A percentile compares a stretch with the other conserved stretches of the same genome.
phyloP scores from a whole-genome alignment of 2,888 invertebrate genomes.

The Sphinx pinastri region DNA sequence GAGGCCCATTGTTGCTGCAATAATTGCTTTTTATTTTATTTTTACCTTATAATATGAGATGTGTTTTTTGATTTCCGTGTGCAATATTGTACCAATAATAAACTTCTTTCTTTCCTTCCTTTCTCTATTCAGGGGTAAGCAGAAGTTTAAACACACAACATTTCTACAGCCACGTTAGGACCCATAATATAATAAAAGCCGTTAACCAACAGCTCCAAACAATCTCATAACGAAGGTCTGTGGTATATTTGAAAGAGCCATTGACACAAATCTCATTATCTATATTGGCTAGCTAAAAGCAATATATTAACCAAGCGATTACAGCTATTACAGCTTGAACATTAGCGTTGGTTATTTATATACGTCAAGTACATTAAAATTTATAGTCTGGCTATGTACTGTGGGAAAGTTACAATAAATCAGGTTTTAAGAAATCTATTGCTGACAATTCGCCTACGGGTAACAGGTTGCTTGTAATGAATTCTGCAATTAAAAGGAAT shows the following conservation, averaged over 20 bases:
- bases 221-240: neutral
- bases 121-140: too few species aligned
- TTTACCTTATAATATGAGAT: too few species aligned
- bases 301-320: constrained; percentile 16
- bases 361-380: constrained; percentile 24
- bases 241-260: neutral
- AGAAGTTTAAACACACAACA: too few species aligned
- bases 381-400: constrained; percentile 27
- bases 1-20: too few species aligned
- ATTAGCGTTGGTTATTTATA: constrained; percentile 19
- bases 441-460: constrained; percentile 53
- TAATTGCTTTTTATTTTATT: too few species aligned
- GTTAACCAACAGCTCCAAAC: neutral
- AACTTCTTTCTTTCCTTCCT: too few species aligned
- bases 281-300: neutral
- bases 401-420: constrained; percentile 36
- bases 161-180: too few species aligned
- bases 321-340: constrained; percentile 22
- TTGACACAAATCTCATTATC: constrained; percentile 6
- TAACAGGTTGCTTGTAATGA: constrained; percentile 53
- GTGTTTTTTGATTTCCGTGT: too few species aligned
- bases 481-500: constrained; percentile 54
- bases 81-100: too few species aligned
- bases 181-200: neutral
- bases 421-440: constrained; percentile 47